Base-by-base conservation (phyloP, 2,888 invertebrate species). In the Laothoe populi region DNA sequence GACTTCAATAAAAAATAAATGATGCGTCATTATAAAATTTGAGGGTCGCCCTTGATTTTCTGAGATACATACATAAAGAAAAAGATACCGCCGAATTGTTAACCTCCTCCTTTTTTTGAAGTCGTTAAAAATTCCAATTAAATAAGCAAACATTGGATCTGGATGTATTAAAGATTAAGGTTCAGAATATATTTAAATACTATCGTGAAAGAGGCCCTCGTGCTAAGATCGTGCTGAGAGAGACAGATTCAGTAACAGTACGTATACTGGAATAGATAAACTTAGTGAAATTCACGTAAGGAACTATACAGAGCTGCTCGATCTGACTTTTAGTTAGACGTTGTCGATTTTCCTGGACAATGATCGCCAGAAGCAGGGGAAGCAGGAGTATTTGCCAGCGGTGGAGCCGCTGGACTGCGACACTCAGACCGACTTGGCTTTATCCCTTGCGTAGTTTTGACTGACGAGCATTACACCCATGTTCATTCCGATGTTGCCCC, bases 401-500 rank as follows among this genome's bases (percentile, higher is more conserved):
- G 88, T 66, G 46, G 70, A 24, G 66, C 87, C 88, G 87, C 91
- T 85, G 85, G 87, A 74, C 4, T 70, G 75, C 76, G 78, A 78
- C 73, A 78, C 85, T 92, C 92, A 92, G 79, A 92, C 92, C 38
- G 92, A 92, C 71, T 88, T 90, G 31, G 87, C 92, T 74, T 92
- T 92, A 67, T 86, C 82, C 65, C 88, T 72, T 63, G 81, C 78
- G 71, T 88, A 81, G 75, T 74, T 86, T 83, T 94, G 94, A 84
- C 92, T 94, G 72, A 95, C 92, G 69, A 95, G 91, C 87, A 95
- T 88, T 70, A 95, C 94, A 73, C 95, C 95, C 86, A 95, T 95
- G 80, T 94, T 95, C 93, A 95, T 94, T 79, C 95, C 95, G 77
- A 95, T 93, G 86, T 94, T 95, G 78, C 95, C 95, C 95, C 95